Evolutionary conservation across 2,797 vertebrate species (phyloP).

Genomic region (Megaceryle alcyon): DNA sequence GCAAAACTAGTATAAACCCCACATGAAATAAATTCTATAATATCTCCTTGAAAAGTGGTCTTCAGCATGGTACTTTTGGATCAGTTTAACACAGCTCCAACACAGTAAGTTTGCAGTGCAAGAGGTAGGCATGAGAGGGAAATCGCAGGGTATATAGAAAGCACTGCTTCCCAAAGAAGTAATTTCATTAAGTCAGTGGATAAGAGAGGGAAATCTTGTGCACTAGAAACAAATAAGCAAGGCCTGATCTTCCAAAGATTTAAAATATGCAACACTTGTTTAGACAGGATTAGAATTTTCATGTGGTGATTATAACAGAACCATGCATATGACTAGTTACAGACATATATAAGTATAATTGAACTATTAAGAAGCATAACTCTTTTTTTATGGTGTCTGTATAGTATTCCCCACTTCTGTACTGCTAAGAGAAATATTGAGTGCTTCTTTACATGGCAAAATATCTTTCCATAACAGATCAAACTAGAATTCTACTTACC

Average conservation of each 20-base stretch:
- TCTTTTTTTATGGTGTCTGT: background rate
- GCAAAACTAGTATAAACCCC: background rate
- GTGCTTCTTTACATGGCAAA: background rate
- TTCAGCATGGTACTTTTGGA: background rate
- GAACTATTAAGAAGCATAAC: background rate
- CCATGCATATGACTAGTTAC: background rate
- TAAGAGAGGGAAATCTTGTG: background rate
- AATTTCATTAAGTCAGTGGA: background rate
- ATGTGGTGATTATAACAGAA: background rate
- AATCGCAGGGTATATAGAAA: background rate
- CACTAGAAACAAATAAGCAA: background rate
- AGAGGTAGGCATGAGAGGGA: background rate
- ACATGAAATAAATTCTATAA: background rate
- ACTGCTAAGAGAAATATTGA: accelerated
- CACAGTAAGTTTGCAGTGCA: background rate
- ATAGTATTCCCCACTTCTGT: too few relatives aligned
- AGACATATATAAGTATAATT: accelerated
- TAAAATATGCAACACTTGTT: background rate
- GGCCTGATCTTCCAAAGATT: background rate
- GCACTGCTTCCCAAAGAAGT: background rate
- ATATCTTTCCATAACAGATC: background rate
- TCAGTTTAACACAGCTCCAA: background rate
- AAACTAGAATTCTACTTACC: conserved; percentile 72
- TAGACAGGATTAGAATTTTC: background rate
- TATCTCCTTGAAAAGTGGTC: background rate